Evolutionary conservation across 2,797 vertebrate genomes (phyloP).

Genomic region (Furcifer pardalis): DNA sequence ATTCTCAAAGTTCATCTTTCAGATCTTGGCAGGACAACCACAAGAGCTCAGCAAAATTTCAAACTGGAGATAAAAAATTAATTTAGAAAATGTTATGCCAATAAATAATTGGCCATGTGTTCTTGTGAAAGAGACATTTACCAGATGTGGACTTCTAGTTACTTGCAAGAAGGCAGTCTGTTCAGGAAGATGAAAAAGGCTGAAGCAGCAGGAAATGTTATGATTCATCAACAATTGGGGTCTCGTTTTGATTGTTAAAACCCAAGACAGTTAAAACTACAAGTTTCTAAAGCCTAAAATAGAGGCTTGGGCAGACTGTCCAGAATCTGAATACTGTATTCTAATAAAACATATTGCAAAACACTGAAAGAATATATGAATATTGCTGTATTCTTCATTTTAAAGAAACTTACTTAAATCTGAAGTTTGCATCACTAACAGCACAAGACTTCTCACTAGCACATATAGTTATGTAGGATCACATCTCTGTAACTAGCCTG

Average conservation of each 20-base stretch:
- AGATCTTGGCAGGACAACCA: neutral
- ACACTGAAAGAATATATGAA: neutral
- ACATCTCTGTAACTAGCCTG: neutral
- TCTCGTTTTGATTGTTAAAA: neutral
- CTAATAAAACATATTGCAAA: neutral
- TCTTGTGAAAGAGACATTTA: neutral
- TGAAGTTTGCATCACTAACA: neutral
- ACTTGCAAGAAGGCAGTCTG: neutral
- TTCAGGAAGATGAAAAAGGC: rapidly evolving
- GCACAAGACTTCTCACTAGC: neutral
- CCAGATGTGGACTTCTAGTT: neutral
- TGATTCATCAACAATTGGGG: neutral
- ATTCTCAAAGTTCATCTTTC: conserved; percentile 31
- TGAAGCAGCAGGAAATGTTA: neutral
- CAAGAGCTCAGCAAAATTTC: neutral
- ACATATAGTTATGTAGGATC: neutral
- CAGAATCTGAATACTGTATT: conserved; percentile 11
- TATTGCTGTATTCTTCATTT: neutral
- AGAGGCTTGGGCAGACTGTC: neutral
- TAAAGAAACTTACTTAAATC: neutral
- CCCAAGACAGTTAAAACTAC: conserved; percentile 8
- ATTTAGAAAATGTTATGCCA: neutral
- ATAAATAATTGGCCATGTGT: neutral
- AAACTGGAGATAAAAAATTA: neutral
- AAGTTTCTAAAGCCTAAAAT: conserved; percentile 11